These are phyloP conservation scores for Cromileptes altivelis DNA, from an alignment of 2,113 vertebrate genomes.

Conservation along the genomic window DNA sequence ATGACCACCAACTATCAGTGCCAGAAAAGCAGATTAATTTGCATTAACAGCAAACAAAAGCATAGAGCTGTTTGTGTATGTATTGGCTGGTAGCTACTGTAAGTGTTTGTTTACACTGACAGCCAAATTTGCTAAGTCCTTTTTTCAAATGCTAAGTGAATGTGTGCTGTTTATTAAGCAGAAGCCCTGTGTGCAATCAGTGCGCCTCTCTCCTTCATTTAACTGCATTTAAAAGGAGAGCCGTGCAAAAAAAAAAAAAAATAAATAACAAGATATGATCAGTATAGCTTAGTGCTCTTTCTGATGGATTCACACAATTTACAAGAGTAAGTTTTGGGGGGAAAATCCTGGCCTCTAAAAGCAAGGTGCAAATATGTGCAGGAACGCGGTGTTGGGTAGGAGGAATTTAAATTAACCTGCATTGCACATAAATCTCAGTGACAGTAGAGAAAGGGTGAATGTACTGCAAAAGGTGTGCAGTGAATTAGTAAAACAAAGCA, in stretches of 20 bases:
- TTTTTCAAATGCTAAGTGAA: background rate
- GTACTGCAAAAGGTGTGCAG: background rate
- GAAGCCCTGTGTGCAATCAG: slow-evolving; percentile 1
- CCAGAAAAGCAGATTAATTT: background rate
- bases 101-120: slow-evolving; percentile 20
- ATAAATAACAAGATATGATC: background rate
- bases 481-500: slow-evolving; percentile 33
- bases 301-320: slow-evolving; percentile 32
- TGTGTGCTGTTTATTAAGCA: slow-evolving; percentile 23
- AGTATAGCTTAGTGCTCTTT: background rate
- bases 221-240: slow-evolving; percentile 11
- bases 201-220: background rate
- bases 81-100: background rate
- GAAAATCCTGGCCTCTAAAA: slow-evolving; percentile 5
- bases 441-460: slow-evolving; percentile 18
- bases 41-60: slow-evolving; percentile 3
- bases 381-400: background rate
- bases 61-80: background rate
- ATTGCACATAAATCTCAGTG: slow-evolving; percentile 53
- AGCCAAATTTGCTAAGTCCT: background rate
- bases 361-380: background rate
- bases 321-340: background rate
- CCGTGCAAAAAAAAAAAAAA: background rate
- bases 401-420: slow-evolving; percentile 48
- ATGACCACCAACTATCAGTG: slow-evolving; percentile 6